Base-by-base conservation (phyloP, 1,140 invertebrate genomes). In the Drosophila sucinea region DNA sequence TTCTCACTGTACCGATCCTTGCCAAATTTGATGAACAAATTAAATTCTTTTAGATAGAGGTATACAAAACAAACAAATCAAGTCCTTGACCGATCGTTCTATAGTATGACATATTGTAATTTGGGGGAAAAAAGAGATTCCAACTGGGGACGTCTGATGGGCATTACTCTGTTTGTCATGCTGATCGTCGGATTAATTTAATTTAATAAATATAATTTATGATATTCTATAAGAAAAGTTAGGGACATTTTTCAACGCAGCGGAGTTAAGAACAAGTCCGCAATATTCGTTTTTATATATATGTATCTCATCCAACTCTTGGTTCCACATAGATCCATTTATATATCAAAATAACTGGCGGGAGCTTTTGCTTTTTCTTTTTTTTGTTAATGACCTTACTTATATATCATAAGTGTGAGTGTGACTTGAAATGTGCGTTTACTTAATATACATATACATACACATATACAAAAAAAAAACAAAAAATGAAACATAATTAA, bases 361-460 rank as follows among this genome's bases (percentile, higher is more conserved):
- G 44, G 7, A 51, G 44, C 25, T 51, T 51, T 51, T 51, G 23
- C 7, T 51, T 51, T 51, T 51, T 17, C n/a, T 27, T 4, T 51
- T 51, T 27, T 51, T 23, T 51, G 25, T 27, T 10, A 23, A 27
- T 27, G 44, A 51, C 10, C 44, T 51, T 51, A 27, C 7, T 25
- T 51, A 38, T 51, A 51, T 51, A 51, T 51, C 44, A 51, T 51
- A 51, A 51, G 60, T 76, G 58, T 77, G 76, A 77, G 73, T 60
- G 60, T 64, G 44, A 51, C 65, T 44, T 32, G 60, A 75, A 75
- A 71, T 69, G 73, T 76, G 70, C 73, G 73, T 73, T 75, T 75
- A 74, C 63, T 30, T 72, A 75, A 74, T 61, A 76, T 76, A 76
- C 73, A 76, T 70, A 76, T 60, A 47, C 40, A 51, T 61, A 44